phyloP scores from a whole-genome alignment of 2,113 vertebrate genomes.

The Pristiophorus japonicus region DNA sequence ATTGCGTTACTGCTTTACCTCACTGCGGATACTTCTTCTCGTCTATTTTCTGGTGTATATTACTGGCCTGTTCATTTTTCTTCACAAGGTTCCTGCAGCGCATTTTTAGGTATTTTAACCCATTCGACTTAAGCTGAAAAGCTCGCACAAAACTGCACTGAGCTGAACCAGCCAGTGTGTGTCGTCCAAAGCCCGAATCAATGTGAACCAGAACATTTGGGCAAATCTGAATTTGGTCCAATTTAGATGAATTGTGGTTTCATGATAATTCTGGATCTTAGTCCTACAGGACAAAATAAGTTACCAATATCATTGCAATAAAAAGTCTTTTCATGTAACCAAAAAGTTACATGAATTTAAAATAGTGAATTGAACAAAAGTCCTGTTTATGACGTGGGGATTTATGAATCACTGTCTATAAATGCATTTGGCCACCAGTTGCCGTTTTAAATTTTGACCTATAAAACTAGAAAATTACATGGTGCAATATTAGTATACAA shows the following conservation, averaged over 20 bases:
- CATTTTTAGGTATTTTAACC: not conserved
- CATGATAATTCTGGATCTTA: not conserved
- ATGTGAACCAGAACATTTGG: not conserved
- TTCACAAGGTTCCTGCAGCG: not conserved
- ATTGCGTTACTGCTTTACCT: no score
- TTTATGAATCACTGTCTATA: not conserved
- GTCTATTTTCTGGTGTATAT: not conserved
- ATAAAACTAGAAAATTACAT: not conserved
- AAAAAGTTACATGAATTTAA: not conserved
- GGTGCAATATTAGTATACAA: not conserved
- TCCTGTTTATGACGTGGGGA: not conserved
- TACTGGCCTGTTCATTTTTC: not conserved
- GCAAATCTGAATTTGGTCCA: not conserved
- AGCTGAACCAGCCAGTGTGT: not conserved
- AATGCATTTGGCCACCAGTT: not conserved
- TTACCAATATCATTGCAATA: no score
- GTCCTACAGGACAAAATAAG: no score
- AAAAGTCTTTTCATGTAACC: not conserved
- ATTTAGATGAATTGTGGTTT: not conserved
- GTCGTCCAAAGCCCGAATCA: not conserved
- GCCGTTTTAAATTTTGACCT: not conserved
- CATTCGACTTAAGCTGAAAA: not conserved
- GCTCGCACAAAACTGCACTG: not conserved
- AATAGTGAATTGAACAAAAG: not conserved
- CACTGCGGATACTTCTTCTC: not conserved